These are phyloP conservation scores for Tangara arthus DNA, from an alignment of 2,797 vertebrate genomes.

Conservation along the genomic window DNA sequence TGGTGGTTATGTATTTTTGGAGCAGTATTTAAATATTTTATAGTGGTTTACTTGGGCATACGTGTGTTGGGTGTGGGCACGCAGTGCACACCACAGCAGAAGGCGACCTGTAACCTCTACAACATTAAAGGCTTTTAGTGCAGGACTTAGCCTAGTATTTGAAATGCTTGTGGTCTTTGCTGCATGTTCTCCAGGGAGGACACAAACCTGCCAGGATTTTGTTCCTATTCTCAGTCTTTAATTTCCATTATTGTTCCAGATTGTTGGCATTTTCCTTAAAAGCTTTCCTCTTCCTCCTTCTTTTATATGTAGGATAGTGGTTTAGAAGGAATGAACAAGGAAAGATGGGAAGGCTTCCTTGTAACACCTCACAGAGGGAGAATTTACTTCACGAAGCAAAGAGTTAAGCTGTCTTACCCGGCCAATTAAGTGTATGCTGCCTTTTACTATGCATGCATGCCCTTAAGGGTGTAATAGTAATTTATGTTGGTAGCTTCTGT, in stretches of 20 bases:
- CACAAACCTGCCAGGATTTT: neutral
- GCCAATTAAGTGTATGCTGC: neutral
- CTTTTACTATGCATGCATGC: neutral
- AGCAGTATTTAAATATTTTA: conserved; percentile 35
- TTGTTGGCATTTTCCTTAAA: neutral
- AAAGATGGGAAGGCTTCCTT: neutral
- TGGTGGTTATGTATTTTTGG: neutral
- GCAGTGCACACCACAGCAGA: neutral
- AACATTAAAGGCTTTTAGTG: neutral
- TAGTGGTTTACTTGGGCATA: neutral
- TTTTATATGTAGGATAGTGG: neutral
- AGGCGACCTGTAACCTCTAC: neutral
- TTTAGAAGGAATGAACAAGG: neutral
- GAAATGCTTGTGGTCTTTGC: neutral
- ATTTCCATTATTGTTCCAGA: neutral
- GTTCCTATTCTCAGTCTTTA: neutral
- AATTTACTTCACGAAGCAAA: neutral
- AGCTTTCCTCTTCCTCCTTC: neutral
- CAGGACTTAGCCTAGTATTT: neutral
- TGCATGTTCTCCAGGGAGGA: neutral
- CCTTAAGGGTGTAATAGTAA: neutral
- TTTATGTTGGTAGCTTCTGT: conserved; percentile 7
- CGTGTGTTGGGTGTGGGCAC: neutral
- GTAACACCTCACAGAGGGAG: neutral
- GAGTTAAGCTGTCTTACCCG: neutral